Evolutionary conservation across 2,888 invertebrate genomes (phyloP).

Genomic region (Drosophila lacicola): DNA sequence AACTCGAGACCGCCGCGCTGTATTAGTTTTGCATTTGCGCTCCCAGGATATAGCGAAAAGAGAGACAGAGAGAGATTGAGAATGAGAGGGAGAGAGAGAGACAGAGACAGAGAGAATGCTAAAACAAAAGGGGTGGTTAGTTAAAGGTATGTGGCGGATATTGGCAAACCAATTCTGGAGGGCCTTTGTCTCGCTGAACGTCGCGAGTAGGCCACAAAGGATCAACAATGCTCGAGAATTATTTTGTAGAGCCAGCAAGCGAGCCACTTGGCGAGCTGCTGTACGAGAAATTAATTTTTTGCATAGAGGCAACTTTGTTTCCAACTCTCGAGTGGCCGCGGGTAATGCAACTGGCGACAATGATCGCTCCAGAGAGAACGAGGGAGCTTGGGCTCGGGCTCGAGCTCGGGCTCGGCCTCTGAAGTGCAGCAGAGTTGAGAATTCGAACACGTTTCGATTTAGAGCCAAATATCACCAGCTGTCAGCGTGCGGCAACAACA

Average conservation of each 20-base stretch:
- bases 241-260: conserved; percentile 70
- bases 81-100: background rate
- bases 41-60: conserved; percentile 61
- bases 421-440: conserved; percentile 29
- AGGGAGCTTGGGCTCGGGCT: background rate
- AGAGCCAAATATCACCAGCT: conserved; percentile 59
- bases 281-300: conserved; percentile 60
- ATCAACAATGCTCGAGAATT: conserved; percentile 78
- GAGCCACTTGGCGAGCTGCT: conserved; percentile 48
- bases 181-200: conserved; percentile 78
- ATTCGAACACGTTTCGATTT: conserved; percentile 36
- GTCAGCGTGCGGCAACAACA: conserved; percentile 58
- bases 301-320: conserved; percentile 69
- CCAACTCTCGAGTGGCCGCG: conserved; percentile 54
- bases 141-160: conserved; percentile 39
- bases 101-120: conserved; percentile 1
- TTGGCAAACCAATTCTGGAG: conserved; percentile 78
- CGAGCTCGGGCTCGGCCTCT: conserved; percentile 10
- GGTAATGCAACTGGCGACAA: conserved; percentile 52
- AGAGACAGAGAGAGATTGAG: background rate
- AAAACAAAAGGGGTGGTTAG: conserved; percentile 76
- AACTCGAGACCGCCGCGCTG: conserved; percentile 38
- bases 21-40: conserved; percentile 64
- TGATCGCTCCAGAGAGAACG: conserved; percentile 32
- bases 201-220: conserved; percentile 77